Conservation (phyloP, 2,888 invertebrate species). For the Lepetodrilus schrolli region DNA sequence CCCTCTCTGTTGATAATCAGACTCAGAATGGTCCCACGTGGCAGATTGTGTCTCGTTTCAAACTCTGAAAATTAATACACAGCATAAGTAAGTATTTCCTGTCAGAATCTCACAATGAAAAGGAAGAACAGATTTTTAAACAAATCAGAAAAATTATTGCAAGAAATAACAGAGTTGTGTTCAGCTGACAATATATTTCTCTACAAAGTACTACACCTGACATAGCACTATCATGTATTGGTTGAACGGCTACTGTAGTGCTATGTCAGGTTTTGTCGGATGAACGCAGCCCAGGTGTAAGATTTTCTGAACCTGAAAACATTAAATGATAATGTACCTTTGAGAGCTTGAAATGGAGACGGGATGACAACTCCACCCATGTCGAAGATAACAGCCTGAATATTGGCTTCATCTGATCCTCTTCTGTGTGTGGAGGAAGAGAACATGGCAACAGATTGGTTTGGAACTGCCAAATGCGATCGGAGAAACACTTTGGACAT, state of each 20-base stretch:
- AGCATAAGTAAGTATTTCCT: no score
- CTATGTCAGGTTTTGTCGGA: no score
- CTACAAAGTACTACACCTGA: no score
- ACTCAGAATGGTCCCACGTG: slow-evolving; percentile 63
- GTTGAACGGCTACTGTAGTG: no score
- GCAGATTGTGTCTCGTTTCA: slow-evolving; percentile 65
- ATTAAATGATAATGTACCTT: no score
- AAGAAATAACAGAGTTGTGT: no score
- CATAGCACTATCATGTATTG: no score
- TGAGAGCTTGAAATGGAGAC: slow-evolving; percentile 70
- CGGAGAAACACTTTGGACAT: background rate
- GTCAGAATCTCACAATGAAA: background rate
- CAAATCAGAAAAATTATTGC: background rate
- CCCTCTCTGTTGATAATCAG: slow-evolving; percentile 63
- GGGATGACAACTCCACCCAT: slow-evolving; percentile 77
- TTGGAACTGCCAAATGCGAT: background rate
- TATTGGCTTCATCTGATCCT: slow-evolving; percentile 16
- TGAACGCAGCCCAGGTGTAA: no score
- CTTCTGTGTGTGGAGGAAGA: background rate
- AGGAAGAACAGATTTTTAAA: no score
- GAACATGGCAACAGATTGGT: background rate
- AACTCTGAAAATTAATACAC: slow-evolving; percentile 60
- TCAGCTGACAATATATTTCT: no score
- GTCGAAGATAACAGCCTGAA: slow-evolving; percentile 77
- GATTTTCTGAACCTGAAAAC: no score